Evolutionary conservation across 1,140 invertebrate species (phyloP).

Genomic region (Drosophila lini): DNA sequence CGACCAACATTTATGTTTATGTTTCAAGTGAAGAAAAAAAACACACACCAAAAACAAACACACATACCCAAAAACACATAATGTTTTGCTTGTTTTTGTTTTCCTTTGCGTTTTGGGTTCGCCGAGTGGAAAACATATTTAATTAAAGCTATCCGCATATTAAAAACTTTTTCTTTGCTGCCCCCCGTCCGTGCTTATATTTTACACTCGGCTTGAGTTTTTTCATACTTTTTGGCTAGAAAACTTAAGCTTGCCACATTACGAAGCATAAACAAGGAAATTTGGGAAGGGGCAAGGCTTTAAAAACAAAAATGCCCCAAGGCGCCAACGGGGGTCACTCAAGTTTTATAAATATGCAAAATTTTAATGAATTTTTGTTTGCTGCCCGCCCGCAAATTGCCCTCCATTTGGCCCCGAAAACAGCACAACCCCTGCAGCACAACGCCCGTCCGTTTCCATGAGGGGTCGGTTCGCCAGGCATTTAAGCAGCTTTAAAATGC

Average conservation of each 20-base stretch:
- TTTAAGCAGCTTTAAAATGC: constrained; percentile 79
- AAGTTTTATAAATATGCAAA: constrained; percentile 82
- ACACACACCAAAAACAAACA: constrained; percentile 22
- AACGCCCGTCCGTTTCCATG: constrained; percentile 40
- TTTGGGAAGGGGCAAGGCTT: constrained; percentile 47
- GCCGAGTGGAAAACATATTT: constrained; percentile 81
- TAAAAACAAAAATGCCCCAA: constrained; percentile 71
- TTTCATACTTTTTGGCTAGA: constrained; percentile 55
- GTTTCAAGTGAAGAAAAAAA: constrained; percentile 50
- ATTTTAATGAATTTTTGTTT: constrained; percentile 83
- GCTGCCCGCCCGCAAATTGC: constrained; percentile 28
- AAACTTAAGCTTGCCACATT: constrained; percentile 78
- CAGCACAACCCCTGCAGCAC: constrained; percentile 9
- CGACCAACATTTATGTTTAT: constrained; percentile 75
- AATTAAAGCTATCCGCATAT: constrained; percentile 83
- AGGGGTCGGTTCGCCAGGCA: constrained; percentile 31
- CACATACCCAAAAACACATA: constrained; percentile 23
- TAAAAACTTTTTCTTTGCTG: constrained; percentile 67
- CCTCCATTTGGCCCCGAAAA: constrained; percentile 11
- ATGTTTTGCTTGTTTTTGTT: constrained; percentile 52
- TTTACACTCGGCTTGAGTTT: constrained; percentile 69
- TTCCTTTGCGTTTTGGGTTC: constrained; percentile 60
- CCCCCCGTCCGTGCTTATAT: constrained; percentile 47
- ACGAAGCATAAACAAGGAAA: constrained; percentile 71
- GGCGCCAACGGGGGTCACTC: constrained; percentile 66